Evolutionary conservation across 2,888 invertebrate genomes (phyloP), one percentile per base, ranked within the genome.

Genomic region (Drosophila flavopinicola): DNA sequence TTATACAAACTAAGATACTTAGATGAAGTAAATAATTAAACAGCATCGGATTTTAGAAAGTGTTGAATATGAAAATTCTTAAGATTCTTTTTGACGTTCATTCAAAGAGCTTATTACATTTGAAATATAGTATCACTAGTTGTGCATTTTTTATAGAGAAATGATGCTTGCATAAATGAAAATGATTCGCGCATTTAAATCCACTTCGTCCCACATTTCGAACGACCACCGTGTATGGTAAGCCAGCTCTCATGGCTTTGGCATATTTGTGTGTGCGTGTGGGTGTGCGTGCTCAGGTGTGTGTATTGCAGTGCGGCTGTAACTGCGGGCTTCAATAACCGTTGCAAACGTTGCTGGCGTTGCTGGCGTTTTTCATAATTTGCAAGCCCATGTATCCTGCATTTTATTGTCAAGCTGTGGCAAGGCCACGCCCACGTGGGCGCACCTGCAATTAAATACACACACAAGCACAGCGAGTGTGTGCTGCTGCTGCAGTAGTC

Each of bases 371-470:
- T 76, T 63, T 76, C 75, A 80, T 66, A 67, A 61, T 85, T 84
- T 80, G 75, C 80, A 65, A 59, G 66, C 70, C 15, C 41, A 51
- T 66, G 66, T 58, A 63, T 74, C 54, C 71, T 65, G 78, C 61
- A 75, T 78, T 74, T 66, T 86, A 84, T 80, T 84, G 86, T 84
- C 77, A 76, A 65, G 86, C 47, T 59, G 66, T 45, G 66, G 64
- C 78, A 79, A 84, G 84, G 84, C 74, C 77, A 63, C 61, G 65
- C 54, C 66, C 64, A 72, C 32, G 13, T 27, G 15, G 44, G 57
- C 48, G 39, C 49, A 53, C 42, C 45, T 58, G 86, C 77, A 84
- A 72, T 78, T 86, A 75, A 69, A 72, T 60, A 61, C 53, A 63
- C 25, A 56, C 30, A 33, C 6, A 54, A 10, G 47, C 27, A 44